These are phyloP conservation scores for Asbolus verrucosus DNA, from an alignment of 1,140 invertebrate species.

Conservation along the genomic window DNA sequence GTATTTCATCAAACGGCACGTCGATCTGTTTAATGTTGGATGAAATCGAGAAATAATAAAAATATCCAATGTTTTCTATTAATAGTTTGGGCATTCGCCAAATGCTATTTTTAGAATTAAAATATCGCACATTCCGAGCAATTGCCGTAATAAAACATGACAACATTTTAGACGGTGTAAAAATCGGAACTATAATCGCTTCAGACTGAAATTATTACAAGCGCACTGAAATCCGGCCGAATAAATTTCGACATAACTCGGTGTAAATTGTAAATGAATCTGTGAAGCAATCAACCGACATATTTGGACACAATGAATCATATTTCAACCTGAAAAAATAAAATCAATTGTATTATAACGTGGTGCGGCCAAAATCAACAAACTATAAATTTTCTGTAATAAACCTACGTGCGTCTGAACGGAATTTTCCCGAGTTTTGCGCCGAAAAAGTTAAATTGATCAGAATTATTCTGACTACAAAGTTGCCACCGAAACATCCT, in stretches of 20 bases:
- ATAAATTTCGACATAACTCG: no score
- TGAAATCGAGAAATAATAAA: constrained; percentile 35
- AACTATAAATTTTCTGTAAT: background rate
- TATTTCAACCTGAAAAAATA: background rate
- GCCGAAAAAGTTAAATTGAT: constrained; percentile 5
- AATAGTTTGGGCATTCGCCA: constrained; percentile 18
- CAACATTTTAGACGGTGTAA: background rate
- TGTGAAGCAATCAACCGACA: no score
- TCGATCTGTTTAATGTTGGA: constrained; percentile 32
- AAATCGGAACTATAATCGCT: background rate
- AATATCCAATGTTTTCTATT: constrained; percentile 33
- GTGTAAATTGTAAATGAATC: no score
- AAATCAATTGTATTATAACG: background rate
- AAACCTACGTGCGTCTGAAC: background rate
- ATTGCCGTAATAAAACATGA: constrained; percentile 23
- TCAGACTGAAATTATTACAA: background rate
- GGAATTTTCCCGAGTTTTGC: background rate
- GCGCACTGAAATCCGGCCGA: no score
- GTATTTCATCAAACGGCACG: constrained; percentile 5
- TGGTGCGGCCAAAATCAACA: background rate
- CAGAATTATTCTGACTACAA: constrained; percentile 9
- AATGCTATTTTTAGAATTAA: constrained; percentile 1
- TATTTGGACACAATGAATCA: no score
- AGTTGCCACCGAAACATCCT: constrained; percentile 18
- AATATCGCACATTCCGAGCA: constrained; percentile 21